Evolutionary conservation across 1,140 invertebrate genomes (phyloP).

Genomic region (Brachionus calyciflorus): DNA sequence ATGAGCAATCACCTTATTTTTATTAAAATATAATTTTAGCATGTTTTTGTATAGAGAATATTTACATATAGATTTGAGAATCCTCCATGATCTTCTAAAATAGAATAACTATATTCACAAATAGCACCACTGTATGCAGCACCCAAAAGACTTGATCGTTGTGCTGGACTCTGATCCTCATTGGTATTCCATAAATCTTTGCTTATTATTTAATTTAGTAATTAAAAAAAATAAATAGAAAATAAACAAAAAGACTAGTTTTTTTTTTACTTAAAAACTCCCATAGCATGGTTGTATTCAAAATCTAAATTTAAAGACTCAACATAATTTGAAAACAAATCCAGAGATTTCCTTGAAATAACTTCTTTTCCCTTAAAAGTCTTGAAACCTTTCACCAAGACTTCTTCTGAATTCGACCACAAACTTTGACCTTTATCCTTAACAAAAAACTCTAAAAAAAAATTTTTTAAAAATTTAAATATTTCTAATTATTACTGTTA

Average conservation of each 20-base stretch:
- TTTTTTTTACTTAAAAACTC: background rate
- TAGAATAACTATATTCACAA: background rate
- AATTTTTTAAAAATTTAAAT: too few species aligned
- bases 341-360: background rate
- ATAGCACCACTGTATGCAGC: background rate
- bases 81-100: slow-evolving; percentile 10
- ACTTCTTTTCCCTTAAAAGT: background rate
- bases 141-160: background rate
- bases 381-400: background rate
- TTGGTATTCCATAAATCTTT: slow-evolving; percentile 5
- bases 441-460: background rate
- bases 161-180: background rate
- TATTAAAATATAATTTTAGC: background rate
- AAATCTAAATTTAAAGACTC: background rate
- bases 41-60: background rate
- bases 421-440: background rate
- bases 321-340: background rate
- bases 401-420: background rate
- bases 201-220: background rate
- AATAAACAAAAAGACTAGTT: background rate
- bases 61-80: background rate
- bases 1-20: background rate
- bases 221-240: background rate
- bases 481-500: background rate
- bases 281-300: background rate